Conservation (phyloP, 1,140 invertebrate species). For the Drosophila willistoni region DNA sequence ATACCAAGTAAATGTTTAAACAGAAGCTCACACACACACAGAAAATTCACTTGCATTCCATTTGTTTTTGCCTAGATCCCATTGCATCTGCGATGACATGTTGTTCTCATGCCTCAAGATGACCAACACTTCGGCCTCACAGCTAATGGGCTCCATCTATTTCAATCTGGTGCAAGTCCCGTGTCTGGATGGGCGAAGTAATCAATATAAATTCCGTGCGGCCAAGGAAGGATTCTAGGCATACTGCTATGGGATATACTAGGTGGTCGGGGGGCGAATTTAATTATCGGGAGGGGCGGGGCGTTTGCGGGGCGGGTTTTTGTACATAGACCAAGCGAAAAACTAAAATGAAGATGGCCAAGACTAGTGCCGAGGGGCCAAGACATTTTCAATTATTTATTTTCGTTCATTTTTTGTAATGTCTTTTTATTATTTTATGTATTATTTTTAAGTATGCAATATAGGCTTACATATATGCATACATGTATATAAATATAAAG, state of each 20-base stretch:
- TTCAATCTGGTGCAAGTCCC: constrained; percentile 92
- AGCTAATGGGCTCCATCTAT: constrained; percentile 93
- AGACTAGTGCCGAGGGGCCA: too few species aligned
- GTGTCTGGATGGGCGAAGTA: constrained; percentile 87
- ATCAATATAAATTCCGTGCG: constrained; percentile 72
- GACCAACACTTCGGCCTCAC: constrained; percentile 87
- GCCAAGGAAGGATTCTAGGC: constrained; percentile 77
- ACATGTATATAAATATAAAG: constrained; percentile 34
- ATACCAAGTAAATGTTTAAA: constrained; percentile 88
- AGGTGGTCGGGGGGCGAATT: too few species aligned
- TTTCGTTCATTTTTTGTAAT: constrained; percentile 24
- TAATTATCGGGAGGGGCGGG: not conserved
- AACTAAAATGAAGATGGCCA: not conserved
- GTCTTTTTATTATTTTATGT: constrained; percentile 3
- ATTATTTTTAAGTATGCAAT: constrained; percentile 22
- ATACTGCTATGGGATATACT: not conserved
- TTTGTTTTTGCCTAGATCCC: constrained; percentile 84
- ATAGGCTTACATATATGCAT: not conserved
- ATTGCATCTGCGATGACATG: constrained; percentile 93
- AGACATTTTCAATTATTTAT: constrained; percentile 50
- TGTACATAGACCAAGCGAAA: constrained; percentile 33
- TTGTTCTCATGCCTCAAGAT: constrained; percentile 92
- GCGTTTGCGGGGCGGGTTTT: not conserved
- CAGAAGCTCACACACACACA: too few species aligned
- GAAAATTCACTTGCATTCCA: too few species aligned